Evolutionary conservation across 2,888 invertebrate species (phyloP).

Genomic region (Tetrapedia diversipes): DNA sequence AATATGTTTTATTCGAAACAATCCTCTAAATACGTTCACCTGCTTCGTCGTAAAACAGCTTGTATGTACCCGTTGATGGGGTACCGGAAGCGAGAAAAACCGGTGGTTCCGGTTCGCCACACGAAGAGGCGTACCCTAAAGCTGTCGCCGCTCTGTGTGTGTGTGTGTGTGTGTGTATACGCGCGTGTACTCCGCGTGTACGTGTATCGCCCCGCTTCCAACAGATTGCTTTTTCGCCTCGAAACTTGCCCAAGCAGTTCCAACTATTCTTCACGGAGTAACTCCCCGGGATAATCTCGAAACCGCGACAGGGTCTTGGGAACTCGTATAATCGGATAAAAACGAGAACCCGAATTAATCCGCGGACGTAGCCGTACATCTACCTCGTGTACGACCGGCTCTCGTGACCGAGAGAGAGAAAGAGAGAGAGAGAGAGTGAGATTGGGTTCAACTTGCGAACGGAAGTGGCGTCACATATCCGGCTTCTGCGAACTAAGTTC

Average conservation of each 20-base stretch:
- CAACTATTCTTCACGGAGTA: slow-evolving; percentile 43
- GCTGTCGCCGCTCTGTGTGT: too few relatives aligned
- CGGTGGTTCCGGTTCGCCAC: neutral
- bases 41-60: too few relatives aligned
- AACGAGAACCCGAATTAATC: slow-evolving; percentile 79
- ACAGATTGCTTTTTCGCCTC: slow-evolving; percentile 55
- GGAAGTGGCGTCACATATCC: slow-evolving; percentile 78
- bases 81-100: neutral
- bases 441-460: slow-evolving; percentile 71
- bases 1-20: too few relatives aligned
- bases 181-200: too few relatives aligned
- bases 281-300: slow-evolving; percentile 60
- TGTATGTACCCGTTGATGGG: neutral
- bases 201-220: slow-evolving; percentile 37
- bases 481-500: slow-evolving; percentile 75
- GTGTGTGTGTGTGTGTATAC: too few relatives aligned
- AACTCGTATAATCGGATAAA: slow-evolving; percentile 74
- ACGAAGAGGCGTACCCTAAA: too few relatives aligned
- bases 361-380: slow-evolving; percentile 55
- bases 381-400: slow-evolving; percentile 58
- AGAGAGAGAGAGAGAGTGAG: too few relatives aligned
- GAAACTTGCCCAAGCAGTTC: slow-evolving; percentile 43
- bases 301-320: slow-evolving; percentile 55
- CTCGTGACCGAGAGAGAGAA: slow-evolving; percentile 67
- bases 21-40: too few relatives aligned